Evolutionary conservation across 2,888 invertebrate species (phyloP).

Genomic region (Tortrix viridana): DNA sequence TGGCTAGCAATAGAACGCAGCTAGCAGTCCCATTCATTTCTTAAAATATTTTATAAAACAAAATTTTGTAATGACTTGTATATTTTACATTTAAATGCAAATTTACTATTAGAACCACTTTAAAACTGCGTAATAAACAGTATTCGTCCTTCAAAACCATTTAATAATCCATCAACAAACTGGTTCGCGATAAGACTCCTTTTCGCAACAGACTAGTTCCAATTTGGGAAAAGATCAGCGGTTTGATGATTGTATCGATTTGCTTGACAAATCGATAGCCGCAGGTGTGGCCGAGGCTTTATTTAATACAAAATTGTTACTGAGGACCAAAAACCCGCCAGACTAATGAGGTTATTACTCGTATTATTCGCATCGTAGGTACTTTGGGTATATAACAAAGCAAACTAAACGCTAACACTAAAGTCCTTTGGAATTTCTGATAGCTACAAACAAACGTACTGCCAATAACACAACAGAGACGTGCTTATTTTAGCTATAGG

Average conservation of each 20-base stretch:
- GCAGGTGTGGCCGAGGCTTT: not conserved
- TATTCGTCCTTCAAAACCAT: constrained; percentile 7
- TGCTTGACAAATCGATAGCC: constrained; percentile 12
- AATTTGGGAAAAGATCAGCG: constrained; percentile 15
- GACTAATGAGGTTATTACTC: not conserved
- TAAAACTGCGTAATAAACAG: not conserved
- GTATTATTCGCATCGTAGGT: no score
- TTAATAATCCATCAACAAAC: constrained; percentile 15
- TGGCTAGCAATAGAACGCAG: no score
- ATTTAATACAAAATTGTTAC: not conserved
- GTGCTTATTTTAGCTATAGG: no score
- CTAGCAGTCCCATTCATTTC: no score
- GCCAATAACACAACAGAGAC: no score
- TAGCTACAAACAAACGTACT: no score
- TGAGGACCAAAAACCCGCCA: not conserved
- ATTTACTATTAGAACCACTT: not conserved
- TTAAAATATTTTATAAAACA: no score
- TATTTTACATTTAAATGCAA: no score
- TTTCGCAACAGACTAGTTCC: constrained; percentile 4
- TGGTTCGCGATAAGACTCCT: constrained; percentile 1
- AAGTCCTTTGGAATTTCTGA: no score
- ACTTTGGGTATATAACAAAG: no score
- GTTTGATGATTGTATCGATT: constrained; percentile 10
- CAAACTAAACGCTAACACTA: no score
- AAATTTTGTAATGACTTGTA: no score